Evolutionary conservation across 2,888 invertebrate genomes (phyloP).

Genomic region (Aelia acuminata): DNA sequence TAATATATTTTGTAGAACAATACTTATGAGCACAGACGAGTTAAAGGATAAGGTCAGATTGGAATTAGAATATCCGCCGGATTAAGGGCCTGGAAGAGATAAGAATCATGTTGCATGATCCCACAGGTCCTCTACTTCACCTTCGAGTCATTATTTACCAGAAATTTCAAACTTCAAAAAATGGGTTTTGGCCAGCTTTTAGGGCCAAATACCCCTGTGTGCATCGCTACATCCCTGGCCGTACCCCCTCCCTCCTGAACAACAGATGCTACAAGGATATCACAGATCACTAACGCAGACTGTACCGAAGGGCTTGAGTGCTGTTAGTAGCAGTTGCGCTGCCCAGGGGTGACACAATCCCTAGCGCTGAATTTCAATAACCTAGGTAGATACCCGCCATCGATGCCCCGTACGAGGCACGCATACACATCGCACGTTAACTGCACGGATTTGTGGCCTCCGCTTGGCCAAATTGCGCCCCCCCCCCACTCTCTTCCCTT

Average conservation of each 20-base stretch:
- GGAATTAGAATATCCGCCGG: too few relatives aligned
- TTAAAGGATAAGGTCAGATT: too few relatives aligned
- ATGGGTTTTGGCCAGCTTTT: too few relatives aligned
- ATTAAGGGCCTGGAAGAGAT: too few relatives aligned
- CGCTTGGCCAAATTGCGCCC: not conserved
- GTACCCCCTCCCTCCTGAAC: not conserved
- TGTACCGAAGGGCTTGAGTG: too few relatives aligned
- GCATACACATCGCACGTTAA: slow-evolving; percentile 16
- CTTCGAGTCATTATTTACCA: too few relatives aligned
- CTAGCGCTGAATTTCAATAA: slow-evolving; percentile 14
- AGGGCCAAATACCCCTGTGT: too few relatives aligned
- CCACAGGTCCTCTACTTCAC: too few relatives aligned
- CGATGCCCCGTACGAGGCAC: not conserved
- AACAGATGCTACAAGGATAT: not conserved
- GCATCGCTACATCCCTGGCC: not conserved
- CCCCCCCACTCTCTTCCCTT: not conserved
- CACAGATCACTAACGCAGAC: not conserved
- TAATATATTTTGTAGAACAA: too few relatives aligned
- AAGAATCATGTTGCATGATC: too few relatives aligned
- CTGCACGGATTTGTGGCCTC: slow-evolving; percentile 39
- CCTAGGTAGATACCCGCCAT: not conserved
- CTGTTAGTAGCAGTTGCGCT: slow-evolving; percentile 20
- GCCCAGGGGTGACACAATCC: not conserved
- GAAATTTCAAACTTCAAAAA: too few relatives aligned
- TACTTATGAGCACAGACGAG: too few relatives aligned